Conservation (phyloP, 2,113 vertebrate genomes). For the Carlito syrichta region DNA sequence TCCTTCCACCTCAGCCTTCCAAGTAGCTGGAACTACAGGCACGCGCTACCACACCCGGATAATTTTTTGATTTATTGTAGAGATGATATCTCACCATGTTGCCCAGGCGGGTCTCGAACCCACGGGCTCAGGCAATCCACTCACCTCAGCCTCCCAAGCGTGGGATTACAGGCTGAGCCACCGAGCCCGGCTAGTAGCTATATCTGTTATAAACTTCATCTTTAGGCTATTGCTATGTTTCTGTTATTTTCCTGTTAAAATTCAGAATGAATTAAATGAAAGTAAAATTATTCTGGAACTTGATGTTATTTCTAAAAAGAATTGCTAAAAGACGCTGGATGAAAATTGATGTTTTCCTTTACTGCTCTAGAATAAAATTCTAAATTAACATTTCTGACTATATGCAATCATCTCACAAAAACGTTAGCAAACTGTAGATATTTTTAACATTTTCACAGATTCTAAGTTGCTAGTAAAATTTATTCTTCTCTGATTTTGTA, state of each 20-base stretch:
- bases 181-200: too few species aligned
- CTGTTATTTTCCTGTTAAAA: conserved; percentile 26
- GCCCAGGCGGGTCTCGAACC: too few species aligned
- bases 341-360: conserved; percentile 9
- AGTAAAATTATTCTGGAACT: not conserved
- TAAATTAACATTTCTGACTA: conserved; percentile 9
- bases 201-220: not conserved
- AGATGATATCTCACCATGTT: too few species aligned
- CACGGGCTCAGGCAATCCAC: too few species aligned
- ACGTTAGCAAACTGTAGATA: not conserved
- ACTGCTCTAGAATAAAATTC: not conserved
- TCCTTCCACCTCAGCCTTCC: too few species aligned
- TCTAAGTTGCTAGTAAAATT: not conserved
- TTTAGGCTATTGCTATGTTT: not conserved
- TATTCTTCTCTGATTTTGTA: not conserved
- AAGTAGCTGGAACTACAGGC: too few species aligned
- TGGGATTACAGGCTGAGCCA: too few species aligned
- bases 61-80: too few species aligned
- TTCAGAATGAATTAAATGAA: not conserved
- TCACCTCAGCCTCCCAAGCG: too few species aligned
- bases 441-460: not conserved
- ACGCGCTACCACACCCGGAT: too few species aligned
- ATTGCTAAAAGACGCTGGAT: not conserved
- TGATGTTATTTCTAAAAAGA: not conserved
- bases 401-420: not conserved